phyloP scores from a whole-genome alignment of 2,797 vertebrate species.

The Ctenopoma kingsleyae region DNA sequence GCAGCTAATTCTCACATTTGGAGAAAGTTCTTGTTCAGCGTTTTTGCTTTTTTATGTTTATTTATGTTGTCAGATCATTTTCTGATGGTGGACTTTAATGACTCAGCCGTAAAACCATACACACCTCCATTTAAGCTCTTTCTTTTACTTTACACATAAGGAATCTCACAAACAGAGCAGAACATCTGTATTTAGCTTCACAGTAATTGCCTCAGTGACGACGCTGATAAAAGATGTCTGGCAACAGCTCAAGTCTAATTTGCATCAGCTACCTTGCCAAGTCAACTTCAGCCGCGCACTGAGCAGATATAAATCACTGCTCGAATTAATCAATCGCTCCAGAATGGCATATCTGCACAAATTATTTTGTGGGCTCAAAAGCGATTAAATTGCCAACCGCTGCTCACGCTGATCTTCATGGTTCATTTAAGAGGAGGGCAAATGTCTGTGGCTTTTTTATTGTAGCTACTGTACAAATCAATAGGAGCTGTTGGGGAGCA shows the following conservation, averaged over 20 bases:
- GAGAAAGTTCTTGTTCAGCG: neutral
- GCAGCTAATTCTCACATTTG: neutral
- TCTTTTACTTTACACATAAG: conserved; percentile 10
- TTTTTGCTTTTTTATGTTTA: neutral
- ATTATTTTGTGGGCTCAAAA: conserved; percentile 75
- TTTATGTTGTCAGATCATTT: neutral
- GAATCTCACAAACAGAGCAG: conserved; percentile 13
- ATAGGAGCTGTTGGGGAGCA: conserved; percentile 71
- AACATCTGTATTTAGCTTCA: conserved; percentile 55
- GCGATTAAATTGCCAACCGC: conserved; percentile 71
- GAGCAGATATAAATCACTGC: conserved; percentile 73
- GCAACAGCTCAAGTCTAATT: conserved; percentile 69
- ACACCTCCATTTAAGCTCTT: neutral
- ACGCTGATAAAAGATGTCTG: conserved; percentile 74
- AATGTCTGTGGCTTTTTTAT: conserved; percentile 73
- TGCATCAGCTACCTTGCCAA: conserved; percentile 73
- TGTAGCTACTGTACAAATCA: conserved; percentile 79
- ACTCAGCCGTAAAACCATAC: neutral
- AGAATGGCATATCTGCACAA: conserved; percentile 71
- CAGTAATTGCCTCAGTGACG: conserved; percentile 65
- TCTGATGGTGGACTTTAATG: neutral
- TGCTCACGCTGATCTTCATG: conserved; percentile 73
- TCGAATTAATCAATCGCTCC: conserved; percentile 69
- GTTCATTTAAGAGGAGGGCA: conserved; percentile 76
- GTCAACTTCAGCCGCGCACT: conserved; percentile 52